Evolutionary conservation across 1,140 invertebrate genomes (phyloP).

Genomic region (Psilanteris sp.): DNA sequence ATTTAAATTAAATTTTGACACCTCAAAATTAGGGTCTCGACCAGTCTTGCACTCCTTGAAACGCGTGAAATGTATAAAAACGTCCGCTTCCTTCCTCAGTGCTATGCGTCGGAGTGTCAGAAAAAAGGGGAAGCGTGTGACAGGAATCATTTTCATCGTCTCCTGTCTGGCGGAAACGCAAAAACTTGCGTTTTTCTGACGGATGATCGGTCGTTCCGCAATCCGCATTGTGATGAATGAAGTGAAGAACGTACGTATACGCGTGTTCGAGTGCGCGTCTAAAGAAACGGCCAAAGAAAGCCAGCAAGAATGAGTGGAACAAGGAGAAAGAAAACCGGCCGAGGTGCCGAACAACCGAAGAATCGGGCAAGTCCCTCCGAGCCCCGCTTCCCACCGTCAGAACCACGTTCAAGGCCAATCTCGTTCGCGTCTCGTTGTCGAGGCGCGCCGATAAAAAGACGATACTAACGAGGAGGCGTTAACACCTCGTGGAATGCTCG

Average conservation of each 20-base stretch:
- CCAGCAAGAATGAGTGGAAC: constrained; percentile 16
- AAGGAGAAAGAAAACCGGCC: constrained; percentile 34
- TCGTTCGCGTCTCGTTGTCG: constrained; percentile 63
- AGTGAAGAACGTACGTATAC: constrained; percentile 34
- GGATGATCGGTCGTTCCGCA: constrained; percentile 51
- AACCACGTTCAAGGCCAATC: constrained; percentile 63
- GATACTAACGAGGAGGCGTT: constrained; percentile 65
- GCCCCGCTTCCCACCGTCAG: constrained; percentile 14
- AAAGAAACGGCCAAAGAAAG: constrained; percentile 56
- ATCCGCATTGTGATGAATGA: constrained; percentile 57
- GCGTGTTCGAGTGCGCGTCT: constrained; percentile 18
- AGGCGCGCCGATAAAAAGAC: constrained; percentile 62
- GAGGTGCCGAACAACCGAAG: constrained; percentile 20
- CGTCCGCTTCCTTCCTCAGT: constrained; percentile 44
- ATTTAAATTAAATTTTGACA: constrained; percentile 45
- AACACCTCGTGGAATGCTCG: constrained; percentile 62
- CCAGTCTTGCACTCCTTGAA: constrained; percentile 9
- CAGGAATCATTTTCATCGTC: constrained; percentile 55
- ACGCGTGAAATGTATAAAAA: constrained; percentile 48
- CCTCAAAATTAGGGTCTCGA: constrained; percentile 25
- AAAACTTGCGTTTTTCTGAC: constrained; percentile 37
- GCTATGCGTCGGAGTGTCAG: constrained; percentile 7
- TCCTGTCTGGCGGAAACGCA: constrained; percentile 48
- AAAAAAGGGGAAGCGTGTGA: constrained; percentile 34
- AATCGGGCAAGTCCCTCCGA: constrained; percentile 18